Evolutionary conservation across 2,888 invertebrate species (phyloP).

Genomic region (Leptogaster cylindrica): DNA sequence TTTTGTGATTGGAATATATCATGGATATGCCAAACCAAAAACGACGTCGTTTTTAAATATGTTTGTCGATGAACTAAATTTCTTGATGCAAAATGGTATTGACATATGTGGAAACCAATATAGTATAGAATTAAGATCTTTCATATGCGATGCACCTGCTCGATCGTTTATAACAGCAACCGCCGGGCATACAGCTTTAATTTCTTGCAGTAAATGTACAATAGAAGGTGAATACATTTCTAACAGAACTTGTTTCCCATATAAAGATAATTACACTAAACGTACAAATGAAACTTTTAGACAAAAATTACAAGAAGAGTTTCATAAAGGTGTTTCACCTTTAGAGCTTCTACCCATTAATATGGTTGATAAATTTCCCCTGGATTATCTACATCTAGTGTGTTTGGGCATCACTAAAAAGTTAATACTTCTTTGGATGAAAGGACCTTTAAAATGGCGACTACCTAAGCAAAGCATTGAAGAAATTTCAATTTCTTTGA

Average conservation of each 20-base stretch:
- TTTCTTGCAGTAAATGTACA: constrained; percentile 5
- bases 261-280: neutral
- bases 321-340: neutral
- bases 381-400: constrained; percentile 8
- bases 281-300: constrained; percentile 3
- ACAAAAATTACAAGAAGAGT: neutral
- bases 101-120: neutral
- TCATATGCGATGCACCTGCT: neutral
- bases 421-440: constrained; percentile 4
- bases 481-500: neutral
- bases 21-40: constrained; percentile 7
- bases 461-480: neutral
- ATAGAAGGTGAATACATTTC: neutral
- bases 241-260: neutral
- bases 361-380: neutral
- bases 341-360: neutral
- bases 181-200: neutral
- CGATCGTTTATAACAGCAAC: constrained; percentile 2
- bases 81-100: neutral
- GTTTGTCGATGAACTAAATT: constrained; percentile 1
- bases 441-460: neutral
- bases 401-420: constrained; percentile 12
- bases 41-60: neutral
- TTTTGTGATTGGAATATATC: constrained; percentile 4
- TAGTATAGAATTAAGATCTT: neutral